phyloP scores from a whole-genome alignment of 2,797 vertebrate genomes.

The Sebastiscus tertius region DNA sequence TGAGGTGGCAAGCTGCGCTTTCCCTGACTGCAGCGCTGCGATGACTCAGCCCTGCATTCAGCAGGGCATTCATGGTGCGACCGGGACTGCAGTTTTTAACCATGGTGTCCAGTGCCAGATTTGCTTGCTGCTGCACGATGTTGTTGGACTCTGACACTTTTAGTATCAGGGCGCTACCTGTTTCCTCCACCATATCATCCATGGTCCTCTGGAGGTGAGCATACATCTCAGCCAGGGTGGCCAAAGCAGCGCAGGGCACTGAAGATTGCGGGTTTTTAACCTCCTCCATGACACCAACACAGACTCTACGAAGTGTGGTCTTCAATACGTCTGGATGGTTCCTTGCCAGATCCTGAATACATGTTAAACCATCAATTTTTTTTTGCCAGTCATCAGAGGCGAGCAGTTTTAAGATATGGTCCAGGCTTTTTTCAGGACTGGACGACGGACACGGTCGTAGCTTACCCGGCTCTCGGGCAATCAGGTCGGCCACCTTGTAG shows the following conservation, averaged over 20 bases:
- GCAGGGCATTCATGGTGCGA: neutral
- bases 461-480: neutral
- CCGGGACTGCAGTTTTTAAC: neutral
- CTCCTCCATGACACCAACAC: neutral
- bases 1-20: neutral
- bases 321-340: neutral
- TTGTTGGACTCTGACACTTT: neutral
- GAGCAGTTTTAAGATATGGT: neutral
- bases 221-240: neutral
- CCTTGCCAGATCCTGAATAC: neutral
- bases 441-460: neutral
- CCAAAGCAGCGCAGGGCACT: neutral
- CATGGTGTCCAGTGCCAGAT: neutral
- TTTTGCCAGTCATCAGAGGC: slow-evolving; percentile 3
- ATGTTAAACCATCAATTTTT: neutral
- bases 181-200: slow-evolving; percentile 3
- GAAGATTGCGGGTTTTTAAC: neutral
- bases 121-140: neutral
- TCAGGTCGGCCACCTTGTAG: neutral
- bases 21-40: neutral
- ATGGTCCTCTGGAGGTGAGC: neutral
- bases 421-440: neutral
- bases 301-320: neutral
- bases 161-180: neutral
- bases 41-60: slow-evolving; percentile 1